phyloP scores from a whole-genome alignment of 2,113 vertebrate genomes.

The Pogonocichla stellata region DNA sequence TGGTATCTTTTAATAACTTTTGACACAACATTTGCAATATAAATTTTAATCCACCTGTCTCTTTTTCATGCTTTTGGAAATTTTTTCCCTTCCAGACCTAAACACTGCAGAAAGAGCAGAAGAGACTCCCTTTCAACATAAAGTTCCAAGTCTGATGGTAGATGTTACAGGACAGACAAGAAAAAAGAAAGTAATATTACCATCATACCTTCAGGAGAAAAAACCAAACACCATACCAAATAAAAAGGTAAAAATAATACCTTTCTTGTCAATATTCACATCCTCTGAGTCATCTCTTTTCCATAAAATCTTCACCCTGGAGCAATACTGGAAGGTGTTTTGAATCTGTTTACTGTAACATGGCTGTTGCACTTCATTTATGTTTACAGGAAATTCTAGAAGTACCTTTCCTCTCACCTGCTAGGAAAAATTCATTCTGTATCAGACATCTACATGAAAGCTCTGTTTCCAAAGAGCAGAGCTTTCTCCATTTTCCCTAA shows the following conservation, averaged over 20 bases:
- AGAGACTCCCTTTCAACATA: neutral
- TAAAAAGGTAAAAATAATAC: conserved; percentile 71
- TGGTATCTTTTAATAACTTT: neutral
- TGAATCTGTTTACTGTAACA: neutral
- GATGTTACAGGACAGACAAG: conserved; percentile 77
- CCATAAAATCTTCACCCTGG: neutral
- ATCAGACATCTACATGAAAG: neutral
- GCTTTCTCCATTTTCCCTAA: accelerated
- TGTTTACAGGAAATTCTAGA: neutral
- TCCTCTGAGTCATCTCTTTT: neutral
- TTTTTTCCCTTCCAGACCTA: conserved; percentile 26
- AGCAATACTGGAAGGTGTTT: neutral
- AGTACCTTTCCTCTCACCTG: neutral
- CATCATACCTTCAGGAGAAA: conserved; percentile 67
- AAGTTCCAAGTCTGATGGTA: conserved; percentile 61
- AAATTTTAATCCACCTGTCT: neutral
- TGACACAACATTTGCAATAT: neutral
- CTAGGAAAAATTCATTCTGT: neutral
- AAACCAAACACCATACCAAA: conserved; percentile 76
- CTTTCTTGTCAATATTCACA: neutral
- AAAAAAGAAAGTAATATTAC: conserved; percentile 76
- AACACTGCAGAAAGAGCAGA: neutral
- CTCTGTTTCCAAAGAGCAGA: neutral
- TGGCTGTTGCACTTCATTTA: neutral
- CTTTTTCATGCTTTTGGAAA: neutral